Base-by-base conservation (phyloP, 2,113 vertebrate species). In the Psittacus erithacus region DNA sequence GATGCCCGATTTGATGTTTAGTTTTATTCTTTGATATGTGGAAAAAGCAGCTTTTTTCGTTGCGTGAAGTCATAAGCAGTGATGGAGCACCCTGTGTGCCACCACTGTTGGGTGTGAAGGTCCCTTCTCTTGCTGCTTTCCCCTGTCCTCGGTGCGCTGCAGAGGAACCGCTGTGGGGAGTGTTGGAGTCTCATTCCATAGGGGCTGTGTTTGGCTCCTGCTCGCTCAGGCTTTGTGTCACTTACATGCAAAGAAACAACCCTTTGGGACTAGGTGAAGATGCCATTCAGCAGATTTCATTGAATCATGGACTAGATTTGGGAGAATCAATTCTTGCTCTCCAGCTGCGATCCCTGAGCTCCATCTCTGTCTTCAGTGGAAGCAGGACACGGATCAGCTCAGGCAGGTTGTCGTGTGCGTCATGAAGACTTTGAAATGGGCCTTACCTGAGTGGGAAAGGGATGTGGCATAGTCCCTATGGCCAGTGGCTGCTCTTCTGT, bases 281-380 rank as follows among this genome's bases (percentile, higher is more conserved):
- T 87, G 73, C 81, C 52, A 17, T 75, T 93, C 31, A 11, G 52
- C 19, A 12, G 0, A 17, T 59, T 41, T 27, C 3, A 6, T 20
- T 39, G n/a, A 52, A 13, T 8, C 0, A 5, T 0, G 4, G 82
- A 13, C 78, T 77, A 18, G 47, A 41, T 55, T 57, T 1, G 5
- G 82, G 59, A 93, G 76, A 75, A 47, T 20, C 1, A 0, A n/a
- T 18, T 13, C 31, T 28, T 28, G 59, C 33, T 46, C 33, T 67
- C 43, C 19, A 67, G 63, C 85, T 74, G 88, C 63, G 10, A 4
- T 14, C 44, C 10, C 62, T 4, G 46, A 4, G 8, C 9, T 68
- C 67, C 0, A 0, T 20, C 47, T n/a, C 22, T 0, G 6, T 11
- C 19, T 23, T 25, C 1, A 1, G n/a, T 15, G 52, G 71, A 63